Evolutionary conservation across 2,888 invertebrate genomes (phyloP), one percentile per base, ranked within the genome.

Genomic region (Disparrhopalites patrizii): DNA sequence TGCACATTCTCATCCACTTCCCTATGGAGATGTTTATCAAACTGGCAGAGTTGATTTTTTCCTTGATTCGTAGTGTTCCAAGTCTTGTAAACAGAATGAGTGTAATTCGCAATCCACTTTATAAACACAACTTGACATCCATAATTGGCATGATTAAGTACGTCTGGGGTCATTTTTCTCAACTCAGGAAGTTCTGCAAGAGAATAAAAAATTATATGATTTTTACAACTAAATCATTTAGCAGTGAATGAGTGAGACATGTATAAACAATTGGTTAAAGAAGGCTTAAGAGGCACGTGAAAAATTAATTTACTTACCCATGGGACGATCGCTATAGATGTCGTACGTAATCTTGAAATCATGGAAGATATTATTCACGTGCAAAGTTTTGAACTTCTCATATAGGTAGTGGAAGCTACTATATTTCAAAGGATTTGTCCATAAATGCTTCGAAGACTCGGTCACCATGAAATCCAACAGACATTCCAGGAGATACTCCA

Each of bases 391-490:
- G 78, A 97, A 96, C 77, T 89, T 89, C 78, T 95, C 91, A 78
- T 97, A 83, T 61, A 97, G 81, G 82, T 95, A 97, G 69, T 89
- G 88, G 80, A 97, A 96, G 76, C 91, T 72, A 33, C 69, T 71
- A 0, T 64, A 69, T 71, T 71, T 72, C 69, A 71, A 68, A 8
- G 69, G 68, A 31, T 73, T 73, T 28, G 73, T 75, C 75, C 75
- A 75, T 47, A 70, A 71, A 33, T 73, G 69, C 58, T 70, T 72
- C 2, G 72, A 70, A 0, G 75, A 85, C 81, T 95, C 92, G 47
- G 91, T 87, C 4, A 96, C 93, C 89, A 95, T 93, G 76, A 87
- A 88, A 74, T 93, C 93, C 40, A 97, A 83, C 31, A 97, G 81
- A 69, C 89, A 87, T 79, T 95, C 94, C 74, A 97, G 85, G 77